Percentiles rank a stretch among this genome's conserved stretches.
These are phyloP conservation scores for Tetraneura akinire DNA, from an alignment of 1,140 invertebrate species.

Conservation along the genomic window DNA sequence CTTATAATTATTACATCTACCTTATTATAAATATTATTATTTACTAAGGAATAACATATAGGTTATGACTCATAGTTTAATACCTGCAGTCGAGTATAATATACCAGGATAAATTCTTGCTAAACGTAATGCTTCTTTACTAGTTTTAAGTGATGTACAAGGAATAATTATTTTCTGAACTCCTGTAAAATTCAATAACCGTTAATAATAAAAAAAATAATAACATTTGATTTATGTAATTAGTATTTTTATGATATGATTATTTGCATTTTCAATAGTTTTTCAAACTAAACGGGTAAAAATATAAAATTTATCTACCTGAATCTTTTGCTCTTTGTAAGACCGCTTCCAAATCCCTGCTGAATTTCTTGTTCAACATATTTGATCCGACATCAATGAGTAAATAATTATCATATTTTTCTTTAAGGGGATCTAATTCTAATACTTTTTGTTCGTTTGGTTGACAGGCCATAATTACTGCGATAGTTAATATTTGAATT, in stretches of 20 bases:
- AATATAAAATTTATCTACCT: slow-evolving; percentile 62
- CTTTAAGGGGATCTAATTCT: slow-evolving; percentile 11
- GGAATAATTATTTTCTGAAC: slow-evolving; percentile 94
- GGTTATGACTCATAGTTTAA: too few relatives aligned
- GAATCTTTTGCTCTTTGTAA: slow-evolving; percentile 89
- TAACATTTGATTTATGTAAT: too few relatives aligned
- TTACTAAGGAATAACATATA: too few relatives aligned
- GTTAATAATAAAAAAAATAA: neutral
- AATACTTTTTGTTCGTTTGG: neutral
- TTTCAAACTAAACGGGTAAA: neutral
- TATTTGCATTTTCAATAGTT: neutral
- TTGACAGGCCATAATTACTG: slow-evolving; percentile 26
- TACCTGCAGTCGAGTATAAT: slow-evolving; percentile 89
- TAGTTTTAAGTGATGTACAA: slow-evolving; percentile 82
- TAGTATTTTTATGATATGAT: too few relatives aligned
- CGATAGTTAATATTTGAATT: too few relatives aligned
- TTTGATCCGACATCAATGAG: slow-evolving; percentile 92
- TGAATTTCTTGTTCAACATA: slow-evolving; percentile 92
- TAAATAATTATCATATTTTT: slow-evolving; percentile 79
- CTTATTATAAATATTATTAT: too few relatives aligned
- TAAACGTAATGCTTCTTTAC: slow-evolving; percentile 85
- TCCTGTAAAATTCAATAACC: slow-evolving; percentile 62
- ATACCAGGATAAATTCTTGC: slow-evolving; percentile 86
- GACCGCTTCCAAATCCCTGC: slow-evolving; percentile 88
- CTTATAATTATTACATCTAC: too few relatives aligned